Conservation (phyloP, 2,888 invertebrate genomes). For the Periphyllus acericola region DNA sequence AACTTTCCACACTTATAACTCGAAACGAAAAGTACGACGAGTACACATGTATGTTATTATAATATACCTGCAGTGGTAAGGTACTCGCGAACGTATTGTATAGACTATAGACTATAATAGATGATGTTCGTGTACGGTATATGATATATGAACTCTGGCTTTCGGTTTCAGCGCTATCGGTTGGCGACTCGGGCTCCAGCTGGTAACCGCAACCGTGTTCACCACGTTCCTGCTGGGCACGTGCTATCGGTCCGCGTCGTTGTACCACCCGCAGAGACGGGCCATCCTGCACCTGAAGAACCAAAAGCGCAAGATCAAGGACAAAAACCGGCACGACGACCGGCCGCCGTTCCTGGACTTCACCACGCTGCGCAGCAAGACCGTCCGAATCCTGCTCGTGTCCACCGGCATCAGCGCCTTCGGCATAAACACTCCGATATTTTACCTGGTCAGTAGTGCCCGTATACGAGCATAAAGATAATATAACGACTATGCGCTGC, state of each 20-base stretch:
- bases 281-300: slow-evolving; percentile 90
- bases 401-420: slow-evolving; percentile 83
- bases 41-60: too few relatives aligned
- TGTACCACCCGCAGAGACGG: slow-evolving; percentile 87
- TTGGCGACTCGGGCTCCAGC: slow-evolving; percentile 85
- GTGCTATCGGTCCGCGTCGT: slow-evolving; percentile 86
- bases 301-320: slow-evolving; percentile 84
- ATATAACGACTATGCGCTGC: not conserved
- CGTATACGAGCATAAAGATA: not conserved
- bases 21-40: too few relatives aligned
- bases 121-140: not conserved
- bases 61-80: too few relatives aligned
- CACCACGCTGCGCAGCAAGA: slow-evolving; percentile 84
- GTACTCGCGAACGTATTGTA: too few relatives aligned
- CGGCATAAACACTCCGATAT: slow-evolving; percentile 86
- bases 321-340: slow-evolving; percentile 77
- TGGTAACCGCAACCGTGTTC: slow-evolving; percentile 85
- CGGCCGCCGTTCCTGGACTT: slow-evolving; percentile 88
- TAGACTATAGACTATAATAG: too few relatives aligned
- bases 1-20: too few relatives aligned
- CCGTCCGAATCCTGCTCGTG: slow-evolving; percentile 82
- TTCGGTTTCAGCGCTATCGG: slow-evolving; percentile 65
- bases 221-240: slow-evolving; percentile 86
- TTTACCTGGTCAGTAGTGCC: slow-evolving; percentile 73
- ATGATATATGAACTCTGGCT: slow-evolving; percentile 58